Evolutionary conservation across 2,888 invertebrate species (phyloP).

Genomic region (Eristalinus sepulchralis): DNA sequence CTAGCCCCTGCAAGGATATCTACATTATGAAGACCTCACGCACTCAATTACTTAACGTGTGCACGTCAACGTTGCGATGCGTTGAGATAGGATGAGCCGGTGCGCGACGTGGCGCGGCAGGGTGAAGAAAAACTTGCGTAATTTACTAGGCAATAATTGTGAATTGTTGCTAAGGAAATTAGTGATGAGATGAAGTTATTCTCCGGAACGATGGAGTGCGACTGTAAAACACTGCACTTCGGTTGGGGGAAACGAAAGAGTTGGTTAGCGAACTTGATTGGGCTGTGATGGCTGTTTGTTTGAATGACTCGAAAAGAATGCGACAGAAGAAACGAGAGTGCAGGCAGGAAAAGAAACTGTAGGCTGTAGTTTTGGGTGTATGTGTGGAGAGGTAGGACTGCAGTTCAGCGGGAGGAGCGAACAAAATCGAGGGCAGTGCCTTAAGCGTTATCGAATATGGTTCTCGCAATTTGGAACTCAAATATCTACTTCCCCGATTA

Average conservation of each 20-base stretch:
- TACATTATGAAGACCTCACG: slow-evolving; percentile 71
- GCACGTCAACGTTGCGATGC: slow-evolving; percentile 47
- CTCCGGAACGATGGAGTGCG: background rate
- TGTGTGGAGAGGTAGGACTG: too few species aligned
- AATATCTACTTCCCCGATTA: too few species aligned
- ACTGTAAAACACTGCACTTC: background rate
- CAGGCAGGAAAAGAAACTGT: too few species aligned
- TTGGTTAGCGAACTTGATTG: background rate
- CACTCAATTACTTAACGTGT: slow-evolving; percentile 70
- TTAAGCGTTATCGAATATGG: too few species aligned
- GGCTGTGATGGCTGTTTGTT: background rate
- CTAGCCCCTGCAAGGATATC: slow-evolving; percentile 56
- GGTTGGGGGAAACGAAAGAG: background rate
- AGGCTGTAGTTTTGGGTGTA: too few species aligned
- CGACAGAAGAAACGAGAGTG: background rate
- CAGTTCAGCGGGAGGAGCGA: too few species aligned
- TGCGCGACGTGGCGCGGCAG: background rate
- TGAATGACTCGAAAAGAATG: background rate
- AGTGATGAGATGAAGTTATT: slow-evolving; percentile 65
- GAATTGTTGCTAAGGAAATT: slow-evolving; percentile 70
- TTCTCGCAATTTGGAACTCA: too few species aligned
- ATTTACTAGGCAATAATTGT: slow-evolving; percentile 67
- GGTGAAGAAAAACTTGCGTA: slow-evolving; percentile 51
- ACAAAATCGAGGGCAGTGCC: too few species aligned
- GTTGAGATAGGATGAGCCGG: background rate